Evolutionary conservation across 2,797 vertebrate species (phyloP).

Genomic region (Myripristis jacobus): DNA sequence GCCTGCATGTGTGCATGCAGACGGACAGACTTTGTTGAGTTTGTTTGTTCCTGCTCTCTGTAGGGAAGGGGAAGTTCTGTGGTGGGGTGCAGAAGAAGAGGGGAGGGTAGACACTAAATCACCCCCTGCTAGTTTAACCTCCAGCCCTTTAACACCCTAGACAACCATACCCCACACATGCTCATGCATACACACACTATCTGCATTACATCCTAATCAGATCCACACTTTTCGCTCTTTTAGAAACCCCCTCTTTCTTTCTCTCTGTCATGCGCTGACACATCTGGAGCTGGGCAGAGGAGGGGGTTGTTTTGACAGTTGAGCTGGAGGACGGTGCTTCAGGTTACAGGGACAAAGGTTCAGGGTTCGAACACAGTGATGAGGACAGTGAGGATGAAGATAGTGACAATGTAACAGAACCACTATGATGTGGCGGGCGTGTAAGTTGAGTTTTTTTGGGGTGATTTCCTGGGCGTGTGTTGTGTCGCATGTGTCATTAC

Average conservation of each 20-base stretch:
- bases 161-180: neutral
- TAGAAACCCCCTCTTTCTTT: constrained; percentile 24
- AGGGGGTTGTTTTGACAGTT: constrained; percentile 75
- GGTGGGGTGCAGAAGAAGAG: constrained; percentile 61
- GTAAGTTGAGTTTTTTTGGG: too few relatives aligned
- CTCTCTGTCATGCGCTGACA: constrained; percentile 36
- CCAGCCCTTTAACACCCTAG: constrained; percentile 55
- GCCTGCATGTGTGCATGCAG: neutral
- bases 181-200: constrained; percentile 24
- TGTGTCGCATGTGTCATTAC: neutral
- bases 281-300: constrained; percentile 71
- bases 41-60: constrained; percentile 87
- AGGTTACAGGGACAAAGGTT: constrained; percentile 54
- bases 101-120: constrained; percentile 61
- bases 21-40: constrained; percentile 1
- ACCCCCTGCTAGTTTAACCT: constrained; percentile 79
- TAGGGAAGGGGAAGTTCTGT: constrained; percentile 83
- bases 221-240: constrained; percentile 52
- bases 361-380: constrained; percentile 39
- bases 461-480: constrained; percentile 8
- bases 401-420: constrained; percentile 2
- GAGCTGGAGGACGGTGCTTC: constrained; percentile 56
- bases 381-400: constrained; percentile 28
- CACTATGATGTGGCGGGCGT: neutral
- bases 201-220: constrained; percentile 58